phyloP scores from a whole-genome alignment of 2,888 invertebrate species.

The Yponomeuta sedellus region DNA sequence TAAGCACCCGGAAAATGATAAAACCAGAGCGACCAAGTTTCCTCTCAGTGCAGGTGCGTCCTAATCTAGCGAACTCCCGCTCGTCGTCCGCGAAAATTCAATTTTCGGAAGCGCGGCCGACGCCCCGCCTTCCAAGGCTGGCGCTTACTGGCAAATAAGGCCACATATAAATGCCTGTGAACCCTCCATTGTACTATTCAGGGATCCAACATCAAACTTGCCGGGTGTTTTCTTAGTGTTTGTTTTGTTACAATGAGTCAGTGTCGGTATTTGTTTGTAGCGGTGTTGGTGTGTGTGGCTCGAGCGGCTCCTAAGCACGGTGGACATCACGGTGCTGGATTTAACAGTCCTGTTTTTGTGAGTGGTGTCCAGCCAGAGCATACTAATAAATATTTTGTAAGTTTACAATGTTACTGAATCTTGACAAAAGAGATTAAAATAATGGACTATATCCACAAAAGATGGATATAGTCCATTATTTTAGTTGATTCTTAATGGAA shows the following conservation, averaged over 20 bases:
- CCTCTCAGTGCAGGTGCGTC: constrained; percentile 11
- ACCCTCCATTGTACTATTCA: constrained; percentile 58
- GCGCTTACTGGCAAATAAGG: constrained; percentile 52
- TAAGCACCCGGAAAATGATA: no score
- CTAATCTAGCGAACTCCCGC: neutral
- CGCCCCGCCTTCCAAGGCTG: constrained; percentile 52
- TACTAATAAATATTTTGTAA: constrained; percentile 76
- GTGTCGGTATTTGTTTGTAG: constrained; percentile 43
- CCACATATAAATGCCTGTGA: constrained; percentile 69
- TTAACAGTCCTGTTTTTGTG: constrained; percentile 51
- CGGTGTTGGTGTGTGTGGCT: constrained; percentile 38
- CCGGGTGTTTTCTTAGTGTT: constrained; percentile 40
- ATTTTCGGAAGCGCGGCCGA: constrained; percentile 53
- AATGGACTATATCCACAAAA: no score
- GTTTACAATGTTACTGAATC: no score
- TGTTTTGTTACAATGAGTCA: constrained; percentile 35
- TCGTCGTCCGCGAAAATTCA: constrained; percentile 47
- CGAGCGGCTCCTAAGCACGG: constrained; percentile 44
- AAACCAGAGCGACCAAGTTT: neutral
- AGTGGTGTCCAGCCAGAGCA: constrained; percentile 27
- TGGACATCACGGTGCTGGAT: constrained; percentile 25
- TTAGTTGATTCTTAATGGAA: no score
- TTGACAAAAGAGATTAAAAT: no score
- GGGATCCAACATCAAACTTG: constrained; percentile 41
- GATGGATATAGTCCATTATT: no score